Evolutionary conservation across 2,113 vertebrate genomes (phyloP), one percentile per base, ranked within the genome.

Genomic region (Elaphurus davidianus): DNA sequence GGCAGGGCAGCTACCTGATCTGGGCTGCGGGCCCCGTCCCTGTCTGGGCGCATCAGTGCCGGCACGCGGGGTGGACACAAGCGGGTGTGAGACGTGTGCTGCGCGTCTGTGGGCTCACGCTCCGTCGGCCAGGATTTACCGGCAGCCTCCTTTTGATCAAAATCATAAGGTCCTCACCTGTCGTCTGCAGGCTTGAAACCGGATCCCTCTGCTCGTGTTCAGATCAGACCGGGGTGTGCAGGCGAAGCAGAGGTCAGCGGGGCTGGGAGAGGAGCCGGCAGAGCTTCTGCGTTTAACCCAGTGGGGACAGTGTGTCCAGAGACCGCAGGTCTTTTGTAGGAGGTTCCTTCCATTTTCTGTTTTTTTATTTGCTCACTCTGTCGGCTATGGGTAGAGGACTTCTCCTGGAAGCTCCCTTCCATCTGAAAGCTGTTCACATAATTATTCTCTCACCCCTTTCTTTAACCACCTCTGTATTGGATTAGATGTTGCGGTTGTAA

Each of bases 291-390:
- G 36, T 27, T 30, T 17, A 47, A 19, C 60, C 57, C 19, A 0
- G 5, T 0, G 47, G 15, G 33, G 3, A 1, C 4, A 1, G 1
- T 3, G 17, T 6, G 3, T 17, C 30, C 23, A 0, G 7, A 67
- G 30, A 23, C 0, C 1, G 10, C 17, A 0, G 0, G 0, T 28
- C 50, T 23, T 7, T 15, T 7, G 25, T 1, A 5, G 62, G 45
- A 12, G 10, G 5, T 7, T 9, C 27, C 85, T 57, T n/a, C 30
- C 1, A 7, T 55, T 23, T 45, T 15, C 45, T 15, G 1, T 11
- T 23, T 55, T 15, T 52, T 14, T 3, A 3, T 33, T 45, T 23
- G 30, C 27, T 86, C 7, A 5, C 5, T 87, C 9, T 40, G 43
- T 30, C 54, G 19, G 8, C 33, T 28, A 0, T 15, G 1, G 87